These are phyloP conservation scores for Aleiodes testaceus DNA, from an alignment of 2,888 invertebrate species.

Conservation along the genomic window DNA sequence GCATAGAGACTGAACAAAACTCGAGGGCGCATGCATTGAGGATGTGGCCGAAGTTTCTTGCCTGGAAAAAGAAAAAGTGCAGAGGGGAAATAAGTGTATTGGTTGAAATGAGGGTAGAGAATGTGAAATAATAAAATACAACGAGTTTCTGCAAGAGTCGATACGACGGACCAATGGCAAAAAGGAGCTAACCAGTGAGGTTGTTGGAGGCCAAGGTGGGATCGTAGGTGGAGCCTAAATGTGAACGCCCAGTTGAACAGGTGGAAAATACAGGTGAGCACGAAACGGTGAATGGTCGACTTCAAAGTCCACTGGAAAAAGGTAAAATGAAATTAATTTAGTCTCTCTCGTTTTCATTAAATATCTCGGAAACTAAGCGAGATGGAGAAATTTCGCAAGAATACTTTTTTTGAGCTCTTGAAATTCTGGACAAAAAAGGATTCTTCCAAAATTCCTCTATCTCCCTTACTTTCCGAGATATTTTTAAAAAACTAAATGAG, in stretches of 20 bases:
- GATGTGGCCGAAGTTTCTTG: neutral
- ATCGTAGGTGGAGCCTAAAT: constrained; percentile 69
- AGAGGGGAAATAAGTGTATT: neutral
- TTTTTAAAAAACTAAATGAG: too few species aligned
- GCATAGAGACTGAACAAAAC: constrained; percentile 31
- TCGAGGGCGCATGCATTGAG: constrained; percentile 49
- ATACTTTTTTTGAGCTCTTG: too few species aligned
- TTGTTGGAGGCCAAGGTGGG: constrained; percentile 69
- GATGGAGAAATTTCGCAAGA: too few species aligned
- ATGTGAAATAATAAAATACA: constrained; percentile 70
- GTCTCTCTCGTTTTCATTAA: too few species aligned
- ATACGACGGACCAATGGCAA: constrained; percentile 66
- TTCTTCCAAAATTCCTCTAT: too few species aligned
- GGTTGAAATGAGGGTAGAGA: constrained; percentile 7
- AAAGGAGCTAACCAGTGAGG: constrained; percentile 62
- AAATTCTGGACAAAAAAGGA: too few species aligned
- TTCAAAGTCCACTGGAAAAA: neutral
- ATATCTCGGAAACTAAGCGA: too few species aligned
- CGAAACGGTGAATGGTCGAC: constrained; percentile 22
- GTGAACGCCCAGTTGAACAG: constrained; percentile 69
- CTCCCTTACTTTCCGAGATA: too few species aligned
- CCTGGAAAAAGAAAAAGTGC: neutral
- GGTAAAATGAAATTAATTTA: too few species aligned
- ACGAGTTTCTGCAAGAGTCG: constrained; percentile 56
- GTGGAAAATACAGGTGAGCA: constrained; percentile 70